Evolutionary conservation across 2,888 invertebrate species (phyloP).

Genomic region (Oxystoma pomonae): DNA sequence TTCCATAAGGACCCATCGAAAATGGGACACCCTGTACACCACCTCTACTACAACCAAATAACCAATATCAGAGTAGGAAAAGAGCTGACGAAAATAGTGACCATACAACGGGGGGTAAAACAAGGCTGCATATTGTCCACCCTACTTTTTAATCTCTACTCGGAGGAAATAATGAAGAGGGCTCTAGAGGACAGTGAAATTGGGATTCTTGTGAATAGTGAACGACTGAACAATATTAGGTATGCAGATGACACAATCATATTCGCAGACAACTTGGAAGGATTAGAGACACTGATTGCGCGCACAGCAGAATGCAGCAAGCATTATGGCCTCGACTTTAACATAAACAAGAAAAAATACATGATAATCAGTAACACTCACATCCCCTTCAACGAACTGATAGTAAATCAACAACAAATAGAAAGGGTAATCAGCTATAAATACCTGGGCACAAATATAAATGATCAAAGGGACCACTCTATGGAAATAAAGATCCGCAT

Average conservation of each 20-base stretch:
- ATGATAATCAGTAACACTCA: neutral
- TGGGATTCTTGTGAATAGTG: neutral
- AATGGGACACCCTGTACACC: too few species aligned
- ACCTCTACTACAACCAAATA: too few species aligned
- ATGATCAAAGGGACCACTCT: too few species aligned
- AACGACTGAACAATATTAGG: conserved; percentile 1
- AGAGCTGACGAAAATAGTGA: neutral
- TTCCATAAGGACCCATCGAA: too few species aligned
- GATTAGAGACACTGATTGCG: neutral
- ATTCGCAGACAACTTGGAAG: neutral
- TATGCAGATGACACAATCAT: too few species aligned
- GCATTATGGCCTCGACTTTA: neutral
- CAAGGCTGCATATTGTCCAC: neutral
- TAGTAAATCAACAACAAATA: too few species aligned
- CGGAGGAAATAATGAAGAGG: neutral
- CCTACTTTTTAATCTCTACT: neutral
- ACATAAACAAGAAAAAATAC: neutral
- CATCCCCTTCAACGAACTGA: too few species aligned
- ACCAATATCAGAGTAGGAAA: neutral
- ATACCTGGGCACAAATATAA: too few species aligned
- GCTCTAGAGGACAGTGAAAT: neutral
- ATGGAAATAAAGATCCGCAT: too few species aligned
- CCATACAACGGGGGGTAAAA: neutral
- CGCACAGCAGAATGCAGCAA: neutral
- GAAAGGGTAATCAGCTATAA: too few species aligned